These are phyloP conservation scores for Larimichthys polyactis DNA, from an alignment of 2,113 vertebrate genomes.

Conservation along the genomic window DNA sequence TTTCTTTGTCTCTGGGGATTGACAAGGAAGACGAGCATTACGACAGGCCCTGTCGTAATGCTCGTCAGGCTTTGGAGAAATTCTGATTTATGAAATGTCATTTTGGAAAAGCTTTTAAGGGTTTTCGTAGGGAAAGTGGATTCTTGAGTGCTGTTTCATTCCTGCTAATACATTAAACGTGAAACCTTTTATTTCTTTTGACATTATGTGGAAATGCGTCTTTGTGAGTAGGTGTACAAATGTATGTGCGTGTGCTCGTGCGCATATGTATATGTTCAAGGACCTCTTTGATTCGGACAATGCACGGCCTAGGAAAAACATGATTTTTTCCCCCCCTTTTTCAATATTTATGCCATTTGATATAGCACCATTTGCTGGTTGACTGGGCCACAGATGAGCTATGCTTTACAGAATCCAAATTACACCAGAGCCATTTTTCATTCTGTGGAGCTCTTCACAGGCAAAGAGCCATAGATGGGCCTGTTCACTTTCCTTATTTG, in stretches of 20 bases:
- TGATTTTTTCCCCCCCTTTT: slow-evolving; percentile 20
- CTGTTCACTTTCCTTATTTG: slow-evolving; percentile 79
- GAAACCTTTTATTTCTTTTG: neutral
- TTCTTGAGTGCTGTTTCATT: slow-evolving; percentile 8
- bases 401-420: slow-evolving; percentile 79
- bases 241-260: neutral
- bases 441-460: slow-evolving; percentile 71
- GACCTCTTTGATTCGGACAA: slow-evolving; percentile 35
- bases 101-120: slow-evolving; percentile 29
- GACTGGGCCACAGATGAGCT: slow-evolving; percentile 79
- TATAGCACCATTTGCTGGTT: slow-evolving; percentile 71
- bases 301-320: slow-evolving; percentile 43
- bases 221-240: neutral
- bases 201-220: neutral
- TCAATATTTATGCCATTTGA: slow-evolving; percentile 56
- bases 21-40: neutral
- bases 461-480: slow-evolving; percentile 75
- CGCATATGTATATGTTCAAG: slow-evolving; percentile 24
- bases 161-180: slow-evolving; percentile 14
- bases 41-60: neutral
- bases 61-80: neutral
- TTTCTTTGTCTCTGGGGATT: slow-evolving; percentile 17
- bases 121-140: neutral
- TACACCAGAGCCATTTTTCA: slow-evolving; percentile 78
- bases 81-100: neutral